Evolutionary conservation across 2,888 invertebrate species (phyloP).

Genomic region (Pristionchus japonicus): DNA sequence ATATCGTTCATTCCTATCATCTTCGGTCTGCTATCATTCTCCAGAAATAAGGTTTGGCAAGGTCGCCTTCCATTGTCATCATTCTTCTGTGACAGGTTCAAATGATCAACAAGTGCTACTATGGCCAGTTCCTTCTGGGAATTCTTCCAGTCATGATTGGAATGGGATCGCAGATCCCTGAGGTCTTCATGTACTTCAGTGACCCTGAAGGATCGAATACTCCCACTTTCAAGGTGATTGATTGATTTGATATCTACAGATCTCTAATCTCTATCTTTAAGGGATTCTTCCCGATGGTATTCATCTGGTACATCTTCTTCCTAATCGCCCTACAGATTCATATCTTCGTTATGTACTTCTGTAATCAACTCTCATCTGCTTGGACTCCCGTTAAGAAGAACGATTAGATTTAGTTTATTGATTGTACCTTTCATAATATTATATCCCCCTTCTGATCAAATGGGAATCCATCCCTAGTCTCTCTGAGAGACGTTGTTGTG

Average conservation of each 20-base stretch:
- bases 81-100: constrained; percentile 55
- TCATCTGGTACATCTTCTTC: constrained; percentile 74
- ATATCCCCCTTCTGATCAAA: not conserved
- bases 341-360: constrained; percentile 71
- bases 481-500: constrained; percentile 28
- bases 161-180: constrained; percentile 70
- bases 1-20: constrained; percentile 67
- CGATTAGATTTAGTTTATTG: constrained; percentile 21
- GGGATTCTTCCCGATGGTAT: constrained; percentile 73
- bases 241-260: not conserved
- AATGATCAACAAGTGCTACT: constrained; percentile 67
- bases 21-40: constrained; percentile 66
- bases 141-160: constrained; percentile 68
- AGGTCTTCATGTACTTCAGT: constrained; percentile 67
- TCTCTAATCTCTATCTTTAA: constrained; percentile 42
- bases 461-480: not conserved
- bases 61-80: not conserved
- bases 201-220: constrained; percentile 67
- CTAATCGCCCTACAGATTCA: constrained; percentile 73
- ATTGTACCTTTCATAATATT: not conserved
- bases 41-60: constrained; percentile 63
- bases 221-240: constrained; percentile 69
- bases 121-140: constrained; percentile 69
- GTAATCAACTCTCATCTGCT: constrained; percentile 63
- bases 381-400: constrained; percentile 64